A percentile compares a stretch with the other conserved stretches of the same genome.
phyloP scores from a whole-genome alignment of 2,113 vertebrate genomes.

The Siphamia tubifer region DNA sequence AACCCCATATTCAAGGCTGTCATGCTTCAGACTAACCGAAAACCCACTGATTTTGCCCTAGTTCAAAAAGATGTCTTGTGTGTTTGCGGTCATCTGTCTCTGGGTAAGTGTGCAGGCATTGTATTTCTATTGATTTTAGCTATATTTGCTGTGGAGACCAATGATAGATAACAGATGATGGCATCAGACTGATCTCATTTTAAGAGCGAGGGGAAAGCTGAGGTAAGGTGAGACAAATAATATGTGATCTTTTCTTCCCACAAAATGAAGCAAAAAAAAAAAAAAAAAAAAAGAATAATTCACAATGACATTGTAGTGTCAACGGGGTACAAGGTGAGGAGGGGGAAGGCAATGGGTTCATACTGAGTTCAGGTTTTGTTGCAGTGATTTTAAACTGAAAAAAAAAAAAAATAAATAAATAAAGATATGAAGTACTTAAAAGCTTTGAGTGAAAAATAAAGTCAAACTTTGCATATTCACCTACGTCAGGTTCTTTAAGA shows the following conservation, averaged over 20 bases:
- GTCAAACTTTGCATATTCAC: too few relatives aligned
- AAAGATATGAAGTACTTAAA: too few relatives aligned
- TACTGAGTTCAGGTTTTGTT: neutral
- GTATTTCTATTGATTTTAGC: conserved; percentile 27
- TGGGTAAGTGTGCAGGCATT: neutral
- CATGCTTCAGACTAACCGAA: too few relatives aligned
- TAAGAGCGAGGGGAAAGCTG: neutral
- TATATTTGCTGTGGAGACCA: conserved; percentile 4
- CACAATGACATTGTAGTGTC: too few relatives aligned
- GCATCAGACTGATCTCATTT: neutral
- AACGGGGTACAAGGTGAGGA: neutral
- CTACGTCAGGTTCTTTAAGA: too few relatives aligned
- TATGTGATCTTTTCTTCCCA: neutral
- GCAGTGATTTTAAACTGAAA: too few relatives aligned
- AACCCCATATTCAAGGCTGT: neutral
- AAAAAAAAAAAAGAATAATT: too few relatives aligned
- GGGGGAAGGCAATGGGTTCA: neutral
- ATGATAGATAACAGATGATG: neutral
- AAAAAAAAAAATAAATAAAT: too few relatives aligned
- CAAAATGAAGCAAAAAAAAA: neutral
- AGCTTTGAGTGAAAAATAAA: too few relatives aligned
- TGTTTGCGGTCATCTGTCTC: neutral
- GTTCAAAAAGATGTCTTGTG: neutral
- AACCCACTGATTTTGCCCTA: neutral
- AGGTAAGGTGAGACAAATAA: neutral